Base-by-base conservation (phyloP, 2,888 invertebrate genomes). In the Phortica magna region DNA sequence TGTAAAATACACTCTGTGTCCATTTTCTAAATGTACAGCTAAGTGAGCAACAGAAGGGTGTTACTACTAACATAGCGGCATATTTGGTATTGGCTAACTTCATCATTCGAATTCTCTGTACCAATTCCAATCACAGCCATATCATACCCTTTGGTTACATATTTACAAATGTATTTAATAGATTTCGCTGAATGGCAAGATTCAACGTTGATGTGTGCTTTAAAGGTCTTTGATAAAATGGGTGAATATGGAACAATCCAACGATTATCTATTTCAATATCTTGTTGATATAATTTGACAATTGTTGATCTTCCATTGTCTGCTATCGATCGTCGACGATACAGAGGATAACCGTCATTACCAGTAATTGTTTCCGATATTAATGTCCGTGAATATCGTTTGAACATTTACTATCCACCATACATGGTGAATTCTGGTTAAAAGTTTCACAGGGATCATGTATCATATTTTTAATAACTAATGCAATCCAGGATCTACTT, bases 1-100 rank as follows among this genome's bases (percentile, higher is more conserved):
- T 39, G 85, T 90, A 72, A 91, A 90, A 74, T 88, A 90, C 42
- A 91, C 82, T 43, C 90, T n/a, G n/a, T 84, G 83, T 71, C 79
- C 80, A 80, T 84, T 71, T 59, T 59, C 2, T 12, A 9, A 4
- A 17, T 82, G 61, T 81, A 79, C 80, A 12, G 82, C 80, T 61
- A 83, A 82, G 72, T 80, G 78, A 43, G 76, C 75, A 73, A 80
- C 72, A 43, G 74, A 75, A n/a, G 80, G 83, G 79, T 83, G 74
- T 43, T 81, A 78, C 77, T 84, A 74, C 87, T 89, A 12, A 90
- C 82, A 80, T 80, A 91, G 5, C 78, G 77, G 83, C 42, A 81
- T 61, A 79, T 75, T 77, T 82, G 79, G 73, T 74, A 80, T 17
- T 75, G 43, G 7, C 7, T 43, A 10, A 43, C 10, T 43, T 43